Evolutionary conservation across 2,888 invertebrate genomes (phyloP).

Genomic region (Hypercompe scribonia): DNA sequence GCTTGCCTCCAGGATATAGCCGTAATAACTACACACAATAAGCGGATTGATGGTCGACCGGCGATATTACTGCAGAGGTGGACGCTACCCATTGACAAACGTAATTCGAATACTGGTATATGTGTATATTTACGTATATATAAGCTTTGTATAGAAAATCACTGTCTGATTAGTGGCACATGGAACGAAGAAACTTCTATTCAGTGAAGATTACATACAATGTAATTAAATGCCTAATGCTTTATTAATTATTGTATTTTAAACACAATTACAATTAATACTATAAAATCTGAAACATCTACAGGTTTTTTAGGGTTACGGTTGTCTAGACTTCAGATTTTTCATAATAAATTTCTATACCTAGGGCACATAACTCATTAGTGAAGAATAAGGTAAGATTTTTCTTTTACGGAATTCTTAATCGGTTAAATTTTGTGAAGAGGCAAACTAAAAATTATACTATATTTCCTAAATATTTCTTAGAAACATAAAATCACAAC

Average conservation of each 20-base stretch:
- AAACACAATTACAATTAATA: background rate
- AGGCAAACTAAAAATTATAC: too few species aligned
- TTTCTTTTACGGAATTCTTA: too few species aligned
- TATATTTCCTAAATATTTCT: background rate
- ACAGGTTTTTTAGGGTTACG: too few species aligned
- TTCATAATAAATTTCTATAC: too few species aligned
- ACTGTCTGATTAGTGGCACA: background rate
- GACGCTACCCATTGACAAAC: slow-evolving; percentile 20
- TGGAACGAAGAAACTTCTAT: background rate
- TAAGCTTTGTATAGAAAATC: background rate
- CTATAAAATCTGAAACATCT: background rate
- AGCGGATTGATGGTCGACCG: slow-evolving; percentile 28
- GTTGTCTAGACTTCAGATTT: too few species aligned
- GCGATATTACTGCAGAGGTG: slow-evolving; percentile 16
- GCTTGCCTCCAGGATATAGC: slow-evolving; percentile 27
- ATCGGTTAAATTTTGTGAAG: too few species aligned
- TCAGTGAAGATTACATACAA: background rate
- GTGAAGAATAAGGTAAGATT: too few species aligned
- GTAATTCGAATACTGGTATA: slow-evolving; percentile 9
- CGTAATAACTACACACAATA: slow-evolving; percentile 25
- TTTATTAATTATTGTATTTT: background rate
- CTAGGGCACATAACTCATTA: too few species aligned
- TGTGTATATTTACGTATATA: background rate
- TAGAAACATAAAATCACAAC: background rate
- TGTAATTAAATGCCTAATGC: too few species aligned